phyloP scores from a whole-genome alignment of 2,797 vertebrate genomes.

The Crenichthys baileyi region DNA sequence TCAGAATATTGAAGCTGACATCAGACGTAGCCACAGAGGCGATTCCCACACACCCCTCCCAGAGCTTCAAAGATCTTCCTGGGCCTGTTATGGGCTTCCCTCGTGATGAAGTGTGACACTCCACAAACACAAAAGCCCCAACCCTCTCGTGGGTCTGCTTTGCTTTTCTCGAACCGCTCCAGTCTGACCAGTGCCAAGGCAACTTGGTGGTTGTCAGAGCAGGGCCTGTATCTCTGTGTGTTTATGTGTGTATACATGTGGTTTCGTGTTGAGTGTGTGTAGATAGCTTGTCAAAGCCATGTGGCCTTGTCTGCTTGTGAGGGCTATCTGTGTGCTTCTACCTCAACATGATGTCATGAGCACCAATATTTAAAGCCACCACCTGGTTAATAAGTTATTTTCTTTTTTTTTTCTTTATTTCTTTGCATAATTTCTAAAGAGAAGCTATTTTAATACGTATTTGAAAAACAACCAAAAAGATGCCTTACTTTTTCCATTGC shows the following conservation, averaged over 20 bases:
- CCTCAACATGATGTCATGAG: slow-evolving; percentile 85
- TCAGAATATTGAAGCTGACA: slow-evolving; percentile 92
- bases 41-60: slow-evolving; percentile 84
- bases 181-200: slow-evolving; percentile 89
- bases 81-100: slow-evolving; percentile 91
- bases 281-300: slow-evolving; percentile 58
- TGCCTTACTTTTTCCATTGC: slow-evolving; percentile 34
- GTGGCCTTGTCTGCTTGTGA: slow-evolving; percentile 46
- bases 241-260: slow-evolving; percentile 64
- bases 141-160: slow-evolving; percentile 88
- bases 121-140: slow-evolving; percentile 95
- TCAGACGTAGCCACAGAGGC: slow-evolving; percentile 85
- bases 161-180: slow-evolving; percentile 83
- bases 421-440: slow-evolving; percentile 50
- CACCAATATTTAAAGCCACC: slow-evolving; percentile 85
- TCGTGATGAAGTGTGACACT: slow-evolving; percentile 97
- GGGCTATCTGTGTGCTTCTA: slow-evolving; percentile 67
- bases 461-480: slow-evolving; percentile 23
- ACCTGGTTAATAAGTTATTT: slow-evolving; percentile 77
- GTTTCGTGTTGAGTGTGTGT: slow-evolving; percentile 81
- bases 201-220: slow-evolving; percentile 93
- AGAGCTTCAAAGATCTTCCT: slow-evolving; percentile 90
- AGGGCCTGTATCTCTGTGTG: slow-evolving; percentile 86
- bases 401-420: slow-evolving; percentile 45
- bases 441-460: slow-evolving; percentile 14